phyloP scores from a whole-genome alignment of 2,797 vertebrate species.

The Orestias chungarensis region DNA sequence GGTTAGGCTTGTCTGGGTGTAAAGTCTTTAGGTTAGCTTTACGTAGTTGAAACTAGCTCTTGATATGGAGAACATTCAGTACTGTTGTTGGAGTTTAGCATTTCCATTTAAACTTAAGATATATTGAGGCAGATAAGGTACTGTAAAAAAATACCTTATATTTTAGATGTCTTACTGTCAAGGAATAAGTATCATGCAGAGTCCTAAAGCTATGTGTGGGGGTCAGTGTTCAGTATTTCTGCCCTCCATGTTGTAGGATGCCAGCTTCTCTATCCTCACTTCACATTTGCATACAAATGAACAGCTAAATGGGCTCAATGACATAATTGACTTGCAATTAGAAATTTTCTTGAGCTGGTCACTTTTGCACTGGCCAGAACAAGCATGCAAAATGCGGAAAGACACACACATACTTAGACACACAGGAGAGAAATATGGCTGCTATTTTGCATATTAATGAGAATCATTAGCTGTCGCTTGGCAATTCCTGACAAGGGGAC shows the following conservation, averaged over 20 bases:
- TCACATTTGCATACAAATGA: constrained; percentile 89
- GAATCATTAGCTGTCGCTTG: constrained; percentile 86
- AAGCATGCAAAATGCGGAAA: constrained; percentile 68
- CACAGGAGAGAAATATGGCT: constrained; percentile 69
- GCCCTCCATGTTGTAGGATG: constrained; percentile 76
- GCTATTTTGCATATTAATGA: constrained; percentile 89
- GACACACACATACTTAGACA: constrained; percentile 38
- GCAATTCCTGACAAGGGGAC: constrained; percentile 84
- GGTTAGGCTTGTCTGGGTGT: neutral
- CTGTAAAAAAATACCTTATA: neutral
- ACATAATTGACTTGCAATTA: constrained; percentile 90
- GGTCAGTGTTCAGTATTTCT: constrained; percentile 62
- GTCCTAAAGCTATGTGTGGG: constrained; percentile 10
- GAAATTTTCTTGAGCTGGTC: constrained; percentile 85
- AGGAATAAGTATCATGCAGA: constrained; percentile 37
- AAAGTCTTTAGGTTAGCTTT: neutral
- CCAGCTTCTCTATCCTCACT: constrained; percentile 58
- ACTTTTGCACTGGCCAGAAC: constrained; percentile 81
- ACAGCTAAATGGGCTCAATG: constrained; percentile 87
- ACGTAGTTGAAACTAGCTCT: neutral
- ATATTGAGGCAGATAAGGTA: neutral
- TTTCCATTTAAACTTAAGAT: neutral
- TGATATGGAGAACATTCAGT: neutral
- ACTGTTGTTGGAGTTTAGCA: neutral
- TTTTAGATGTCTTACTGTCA: neutral